phyloP scores from a whole-genome alignment of 2,797 vertebrate species.

The Poecile montanus region DNA sequence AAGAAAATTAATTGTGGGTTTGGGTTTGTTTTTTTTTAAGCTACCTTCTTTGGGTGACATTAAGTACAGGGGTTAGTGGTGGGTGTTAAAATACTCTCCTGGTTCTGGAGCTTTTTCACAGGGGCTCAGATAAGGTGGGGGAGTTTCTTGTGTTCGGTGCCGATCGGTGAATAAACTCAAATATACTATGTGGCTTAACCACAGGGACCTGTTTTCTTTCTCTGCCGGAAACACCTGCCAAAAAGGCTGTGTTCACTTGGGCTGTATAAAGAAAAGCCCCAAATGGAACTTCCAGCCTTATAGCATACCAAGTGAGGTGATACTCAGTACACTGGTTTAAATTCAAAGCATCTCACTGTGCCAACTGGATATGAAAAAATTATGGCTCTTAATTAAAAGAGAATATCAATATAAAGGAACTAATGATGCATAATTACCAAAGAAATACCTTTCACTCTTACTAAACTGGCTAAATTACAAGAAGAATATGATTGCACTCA shows the following conservation, averaged over 20 bases:
- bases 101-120: not conserved
- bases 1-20: not conserved
- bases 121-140: slow-evolving; percentile 5
- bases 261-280: slow-evolving; percentile 23
- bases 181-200: slow-evolving; percentile 63
- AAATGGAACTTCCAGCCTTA: not conserved
- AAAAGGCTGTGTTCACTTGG: slow-evolving; percentile 32
- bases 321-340: not conserved
- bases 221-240: slow-evolving; percentile 83
- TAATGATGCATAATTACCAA: not conserved
- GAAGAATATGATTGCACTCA: not conserved
- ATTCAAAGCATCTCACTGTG: not conserved
- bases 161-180: slow-evolving; percentile 26
- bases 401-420: not conserved
- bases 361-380: not conserved
- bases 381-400: not conserved
- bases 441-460: not conserved
- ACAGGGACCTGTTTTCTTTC: slow-evolving; percentile 78
- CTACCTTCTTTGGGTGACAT: not conserved
- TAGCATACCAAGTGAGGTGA: not conserved
- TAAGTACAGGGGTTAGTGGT: not conserved
- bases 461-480: not conserved
- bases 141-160: not conserved
- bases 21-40: not conserved
- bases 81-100: not conserved